Evolutionary conservation across 2,888 invertebrate genomes (phyloP), one percentile per base, ranked within the genome.

Genomic region (Melinaea menophilus): DNA sequence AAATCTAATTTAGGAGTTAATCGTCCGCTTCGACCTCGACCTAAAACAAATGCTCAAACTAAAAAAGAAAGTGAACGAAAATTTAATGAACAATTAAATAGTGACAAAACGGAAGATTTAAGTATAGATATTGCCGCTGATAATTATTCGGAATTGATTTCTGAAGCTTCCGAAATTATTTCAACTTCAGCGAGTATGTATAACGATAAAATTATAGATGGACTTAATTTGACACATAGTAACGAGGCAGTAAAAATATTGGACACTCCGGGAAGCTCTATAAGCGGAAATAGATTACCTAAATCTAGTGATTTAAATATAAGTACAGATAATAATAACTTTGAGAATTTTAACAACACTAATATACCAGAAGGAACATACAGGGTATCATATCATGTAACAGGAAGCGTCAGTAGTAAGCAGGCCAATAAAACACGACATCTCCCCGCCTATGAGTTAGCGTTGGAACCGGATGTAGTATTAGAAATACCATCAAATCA

Each of bases 1-100:
- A 94, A 95, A 76, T 96, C 96, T 1, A 96, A 96, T 81, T 93
- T 95, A 0, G 95, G 95, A 0, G 92, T 95, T 4, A 94, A 93
- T 63, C 88, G 95, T 68, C 95, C 95, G 0, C 85, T 95, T 55
- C 86, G 94, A 72, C 94, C 94, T 1, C 86, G 93, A 51, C 94
- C 94, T 0, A 92, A 82, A 77, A 79, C 81, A 56, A 84, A 90
- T 72, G 61, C 77, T 33, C 80, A 81, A 74, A 78, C 81, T 59
- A 64, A 68, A 35, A 82, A 82, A 71, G 88, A 89, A 73, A 84
- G 72, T 66, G 67, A 79, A 60, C 80, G 86, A 5, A 78, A 83
- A 73, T 86, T 85, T 81, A 78, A 72, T 59, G 77, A 73, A 62
- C 77, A 82, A 31, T 72, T 76, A 59, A 76, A 81, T 70, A 75